Conservation (phyloP, 1,140 invertebrate genomes). For the Drosophila chauvacae region DNA sequence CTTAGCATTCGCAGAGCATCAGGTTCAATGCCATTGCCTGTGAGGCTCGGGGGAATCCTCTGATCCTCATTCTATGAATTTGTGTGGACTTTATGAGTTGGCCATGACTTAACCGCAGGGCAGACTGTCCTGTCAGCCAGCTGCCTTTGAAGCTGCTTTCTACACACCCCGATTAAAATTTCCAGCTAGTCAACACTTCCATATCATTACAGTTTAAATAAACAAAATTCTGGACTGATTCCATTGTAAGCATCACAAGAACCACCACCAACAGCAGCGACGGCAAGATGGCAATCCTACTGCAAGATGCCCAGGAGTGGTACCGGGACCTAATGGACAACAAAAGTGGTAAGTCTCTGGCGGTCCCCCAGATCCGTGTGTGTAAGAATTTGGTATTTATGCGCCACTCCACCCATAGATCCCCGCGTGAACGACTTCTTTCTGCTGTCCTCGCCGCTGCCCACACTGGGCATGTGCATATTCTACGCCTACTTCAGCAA, state of each 20-base stretch:
- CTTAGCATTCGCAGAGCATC: not conserved
- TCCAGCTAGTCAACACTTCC: not conserved
- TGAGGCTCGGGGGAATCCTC: not conserved
- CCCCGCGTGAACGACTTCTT: slow-evolving; percentile 94
- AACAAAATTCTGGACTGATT: slow-evolving; percentile 12
- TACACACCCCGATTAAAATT: slow-evolving; percentile 8
- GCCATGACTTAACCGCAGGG: slow-evolving; percentile 20
- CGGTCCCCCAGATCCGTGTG: not conserved
- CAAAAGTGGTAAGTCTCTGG: slow-evolving; percentile 89
- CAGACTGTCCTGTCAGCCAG: not conserved
- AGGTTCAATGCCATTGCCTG: slow-evolving; percentile 30
- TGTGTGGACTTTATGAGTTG: not conserved
- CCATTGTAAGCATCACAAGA: slow-evolving; percentile 15
- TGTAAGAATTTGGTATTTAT: not conserved
- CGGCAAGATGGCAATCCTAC: slow-evolving; percentile 76
- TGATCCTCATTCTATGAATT: not conserved
- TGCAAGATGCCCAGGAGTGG: slow-evolving; percentile 89
- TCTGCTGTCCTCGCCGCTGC: slow-evolving; percentile 96
- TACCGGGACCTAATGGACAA: slow-evolving; percentile 93
- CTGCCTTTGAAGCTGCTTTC: not conserved
- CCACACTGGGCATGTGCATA: slow-evolving; percentile 93
- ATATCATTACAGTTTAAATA: slow-evolving; percentile 8
- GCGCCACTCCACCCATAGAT: slow-evolving; percentile 87
- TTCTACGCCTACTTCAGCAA: slow-evolving; percentile 94
- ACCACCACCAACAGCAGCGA: slow-evolving; percentile 14